Evolutionary conservation across 2,797 vertebrate genomes (phyloP), one percentile per base, ranked within the genome.

Genomic region (Halcyon chelicuti): DNA sequence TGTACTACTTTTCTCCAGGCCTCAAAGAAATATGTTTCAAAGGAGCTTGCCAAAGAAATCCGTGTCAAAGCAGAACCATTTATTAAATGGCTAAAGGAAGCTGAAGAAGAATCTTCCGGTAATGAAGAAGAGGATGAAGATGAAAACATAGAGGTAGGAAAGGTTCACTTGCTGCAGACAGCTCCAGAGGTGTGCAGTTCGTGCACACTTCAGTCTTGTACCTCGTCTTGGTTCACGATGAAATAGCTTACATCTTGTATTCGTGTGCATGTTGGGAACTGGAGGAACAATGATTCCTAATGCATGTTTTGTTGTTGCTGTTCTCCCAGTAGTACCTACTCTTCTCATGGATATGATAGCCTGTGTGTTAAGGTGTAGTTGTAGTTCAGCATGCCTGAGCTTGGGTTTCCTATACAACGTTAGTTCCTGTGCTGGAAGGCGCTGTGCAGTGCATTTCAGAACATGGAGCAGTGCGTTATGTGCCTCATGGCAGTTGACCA

Each of bases 11-110:
- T 57, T 23, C 90, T 96, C 39, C 95, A 99, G 99, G 98, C 99
- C 88, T 99, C 99, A 58, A 99, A 99, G 98, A 99, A 99, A 96
- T 99, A 99, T 0, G 99, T 99, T 96, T 99, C 99, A 79, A 99
- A 99, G 98, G 99, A 99, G 42, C 99, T 99, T 96, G 99, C 99
- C 98, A 99, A 99, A 98, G 99, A 99, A 98, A 99, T 99, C 94
- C 99, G 99, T 94, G 98, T 99, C 94, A 99, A 99, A 98, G 99
- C 99, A 11, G 99, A 99, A 94, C 99, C 99, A 23, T 99, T 99
- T 97, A 98, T 99, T 97, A 99, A 99, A 95, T 99, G 99, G 99
- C 98, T 99, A 89, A 99, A 99, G 96, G 99, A 99, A 98, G 99
- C 99, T 6, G 99, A 99, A 97, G 99, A 99, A 95, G 99, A 99